phyloP scores from a whole-genome alignment of 2,113 vertebrate species.

The Pelmatolapia mariae region DNA sequence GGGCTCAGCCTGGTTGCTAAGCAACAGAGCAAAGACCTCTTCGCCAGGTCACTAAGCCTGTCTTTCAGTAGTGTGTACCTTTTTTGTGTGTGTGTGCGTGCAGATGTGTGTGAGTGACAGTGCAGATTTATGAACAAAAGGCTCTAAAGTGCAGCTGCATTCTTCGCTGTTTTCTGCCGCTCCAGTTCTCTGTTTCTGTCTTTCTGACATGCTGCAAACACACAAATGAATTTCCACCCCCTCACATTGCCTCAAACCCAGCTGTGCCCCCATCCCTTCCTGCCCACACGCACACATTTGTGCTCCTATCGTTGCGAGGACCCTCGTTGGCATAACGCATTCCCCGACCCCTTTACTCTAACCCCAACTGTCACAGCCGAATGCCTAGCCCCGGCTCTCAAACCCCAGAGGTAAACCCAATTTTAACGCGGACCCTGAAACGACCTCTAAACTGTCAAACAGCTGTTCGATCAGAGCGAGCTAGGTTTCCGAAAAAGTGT shows the following conservation, averaged over 20 bases:
- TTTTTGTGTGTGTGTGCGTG: background rate
- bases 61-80: constrained; percentile 20
- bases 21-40: constrained; percentile 69
- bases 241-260: constrained; percentile 58
- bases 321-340: background rate
- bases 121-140: constrained; percentile 39
- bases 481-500: background rate
- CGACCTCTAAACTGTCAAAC: background rate
- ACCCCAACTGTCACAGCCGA: background rate
- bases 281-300: constrained; percentile 14
- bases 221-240: constrained; percentile 52
- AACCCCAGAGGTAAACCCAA: background rate
- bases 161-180: background rate
- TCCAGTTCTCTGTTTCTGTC: constrained; percentile 13
- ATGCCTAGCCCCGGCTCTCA: background rate
- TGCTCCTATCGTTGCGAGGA: background rate
- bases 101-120: constrained; percentile 5
- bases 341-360: background rate
- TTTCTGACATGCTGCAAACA: constrained; percentile 35
- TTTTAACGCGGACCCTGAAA: background rate
- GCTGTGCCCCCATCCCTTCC: constrained; percentile 51
- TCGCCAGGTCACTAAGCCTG: constrained; percentile 63
- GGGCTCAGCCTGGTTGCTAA: constrained; percentile 69
- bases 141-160: background rate
- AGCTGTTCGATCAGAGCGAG: background rate